Evolutionary conservation across 2,888 invertebrate species (phyloP).

Genomic region (Papilio demoleus): DNA sequence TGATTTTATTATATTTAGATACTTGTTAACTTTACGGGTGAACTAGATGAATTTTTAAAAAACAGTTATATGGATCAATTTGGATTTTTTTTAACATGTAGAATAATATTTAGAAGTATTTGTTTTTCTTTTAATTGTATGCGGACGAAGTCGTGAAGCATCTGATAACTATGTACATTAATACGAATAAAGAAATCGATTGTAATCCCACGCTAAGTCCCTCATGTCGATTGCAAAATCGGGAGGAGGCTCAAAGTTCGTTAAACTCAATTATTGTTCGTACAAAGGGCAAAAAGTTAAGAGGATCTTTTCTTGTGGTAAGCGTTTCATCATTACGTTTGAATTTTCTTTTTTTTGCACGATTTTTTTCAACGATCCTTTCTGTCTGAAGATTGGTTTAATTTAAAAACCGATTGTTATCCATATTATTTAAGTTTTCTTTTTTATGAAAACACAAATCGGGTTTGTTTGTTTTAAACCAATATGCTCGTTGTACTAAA

Average conservation of each 20-base stretch:
- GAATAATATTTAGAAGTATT: no score
- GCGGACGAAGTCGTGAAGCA: no score
- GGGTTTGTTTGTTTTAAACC: not conserved
- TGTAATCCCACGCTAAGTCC: not conserved
- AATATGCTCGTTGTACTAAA: no score
- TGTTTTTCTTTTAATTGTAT: no score
- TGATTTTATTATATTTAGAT: no score
- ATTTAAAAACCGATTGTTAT: slow-evolving; percentile 2
- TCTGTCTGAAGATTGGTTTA: not conserved
- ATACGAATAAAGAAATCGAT: not conserved
- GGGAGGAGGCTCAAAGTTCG: not conserved
- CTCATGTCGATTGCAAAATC: slow-evolving; percentile 14
- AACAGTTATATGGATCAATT: no score
- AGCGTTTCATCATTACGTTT: slow-evolving; percentile 15
- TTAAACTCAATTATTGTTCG: slow-evolving; percentile 24
- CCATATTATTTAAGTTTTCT: not conserved
- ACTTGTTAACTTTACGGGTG: no score
- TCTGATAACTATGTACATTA: no score
- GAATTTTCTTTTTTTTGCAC: slow-evolving; percentile 1
- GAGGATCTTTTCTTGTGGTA: slow-evolving; percentile 16
- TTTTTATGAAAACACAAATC: not conserved
- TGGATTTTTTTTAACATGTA: no score
- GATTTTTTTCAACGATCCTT: not conserved
- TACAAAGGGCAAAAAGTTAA: slow-evolving; percentile 17
- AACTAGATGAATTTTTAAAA: no score